Percentiles rank a stretch among this genome's conserved stretches.
These are phyloP conservation scores for Gadus chalcogrammus DNA, from an alignment of 2,113 vertebrate species.

Conservation along the genomic window DNA sequence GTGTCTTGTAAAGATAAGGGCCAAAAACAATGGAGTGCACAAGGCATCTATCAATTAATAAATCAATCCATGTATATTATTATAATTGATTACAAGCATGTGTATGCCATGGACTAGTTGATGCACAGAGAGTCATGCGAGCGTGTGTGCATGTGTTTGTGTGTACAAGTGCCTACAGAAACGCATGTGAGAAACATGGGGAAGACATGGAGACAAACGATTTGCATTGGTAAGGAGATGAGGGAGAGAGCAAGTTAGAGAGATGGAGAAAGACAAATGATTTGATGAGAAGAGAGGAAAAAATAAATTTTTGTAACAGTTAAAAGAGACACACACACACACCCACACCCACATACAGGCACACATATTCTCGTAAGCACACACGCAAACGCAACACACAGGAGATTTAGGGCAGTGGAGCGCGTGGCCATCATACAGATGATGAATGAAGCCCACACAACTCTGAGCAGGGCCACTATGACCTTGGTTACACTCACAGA, in stretches of 20 bases:
- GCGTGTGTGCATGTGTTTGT: constrained; percentile 2
- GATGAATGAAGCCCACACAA: constrained; percentile 71
- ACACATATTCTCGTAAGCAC: constrained; percentile 1
- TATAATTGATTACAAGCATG: neutral
- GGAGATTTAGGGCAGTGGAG: constrained; percentile 56
- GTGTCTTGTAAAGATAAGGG: too few species aligned
- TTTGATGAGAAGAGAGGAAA: neutral
- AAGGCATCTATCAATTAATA: neutral
- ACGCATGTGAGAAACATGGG: neutral
- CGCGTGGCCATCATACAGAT: constrained; percentile 49
- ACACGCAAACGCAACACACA: constrained; percentile 18
- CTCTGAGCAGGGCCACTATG: constrained; percentile 49
- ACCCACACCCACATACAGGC: neutral
- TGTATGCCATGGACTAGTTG: neutral
- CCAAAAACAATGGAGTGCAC: too few species aligned
- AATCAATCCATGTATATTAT: neutral
- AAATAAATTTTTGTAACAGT: constrained; percentile 7
- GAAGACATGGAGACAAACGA: neutral
- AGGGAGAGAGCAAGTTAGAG: neutral
- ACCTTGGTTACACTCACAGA: constrained; percentile 62
- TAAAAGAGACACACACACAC: neutral
- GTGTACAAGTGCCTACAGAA: neutral
- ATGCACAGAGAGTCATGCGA: neutral
- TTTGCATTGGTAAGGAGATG: neutral
- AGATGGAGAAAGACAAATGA: constrained; percentile 10